Percentiles rank a stretch among this genome's conserved stretches.
Evolutionary conservation across 2,113 vertebrate species (phyloP).

Genomic region (Phycodurus eques): DNA sequence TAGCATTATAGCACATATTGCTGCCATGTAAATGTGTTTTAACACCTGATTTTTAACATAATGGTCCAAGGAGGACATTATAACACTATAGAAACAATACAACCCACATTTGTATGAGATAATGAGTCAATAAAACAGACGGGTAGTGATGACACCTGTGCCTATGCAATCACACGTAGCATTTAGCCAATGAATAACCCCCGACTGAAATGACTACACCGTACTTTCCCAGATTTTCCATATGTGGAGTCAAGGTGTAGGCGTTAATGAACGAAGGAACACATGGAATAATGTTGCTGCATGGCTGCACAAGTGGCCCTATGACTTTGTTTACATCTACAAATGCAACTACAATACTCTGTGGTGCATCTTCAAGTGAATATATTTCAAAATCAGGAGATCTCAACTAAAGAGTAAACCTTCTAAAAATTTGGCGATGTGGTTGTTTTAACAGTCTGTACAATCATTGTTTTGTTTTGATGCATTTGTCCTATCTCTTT

Average conservation of each 20-base stretch:
- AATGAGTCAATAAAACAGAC: slow-evolving; percentile 40
- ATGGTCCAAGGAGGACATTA: slow-evolving; percentile 17
- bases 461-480: background rate
- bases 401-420: background rate
- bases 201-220: slow-evolving; percentile 26
- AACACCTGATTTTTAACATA: slow-evolving; percentile 30
- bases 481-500: background rate
- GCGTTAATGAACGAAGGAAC: slow-evolving; percentile 35
- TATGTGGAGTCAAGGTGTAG: slow-evolving; percentile 38
- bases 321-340: background rate
- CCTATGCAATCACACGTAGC: slow-evolving; percentile 32
- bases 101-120: slow-evolving; percentile 32
- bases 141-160: slow-evolving; percentile 35
- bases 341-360: background rate
- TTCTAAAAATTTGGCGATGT: background rate
- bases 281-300: slow-evolving; percentile 9
- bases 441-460: no score
- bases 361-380: background rate
- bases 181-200: slow-evolving; percentile 34
- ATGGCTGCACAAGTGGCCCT: background rate
- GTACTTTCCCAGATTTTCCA: slow-evolving; percentile 30
- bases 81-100: slow-evolving; percentile 22
- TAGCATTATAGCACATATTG: slow-evolving; percentile 43
- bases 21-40: slow-evolving; percentile 26
- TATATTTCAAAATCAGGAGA: background rate